A percentile compares a stretch with the other conserved stretches of the same genome.
These are phyloP conservation scores for Solea senegalensis DNA, from an alignment of 2,113 vertebrate species.

Conservation along the genomic window DNA sequence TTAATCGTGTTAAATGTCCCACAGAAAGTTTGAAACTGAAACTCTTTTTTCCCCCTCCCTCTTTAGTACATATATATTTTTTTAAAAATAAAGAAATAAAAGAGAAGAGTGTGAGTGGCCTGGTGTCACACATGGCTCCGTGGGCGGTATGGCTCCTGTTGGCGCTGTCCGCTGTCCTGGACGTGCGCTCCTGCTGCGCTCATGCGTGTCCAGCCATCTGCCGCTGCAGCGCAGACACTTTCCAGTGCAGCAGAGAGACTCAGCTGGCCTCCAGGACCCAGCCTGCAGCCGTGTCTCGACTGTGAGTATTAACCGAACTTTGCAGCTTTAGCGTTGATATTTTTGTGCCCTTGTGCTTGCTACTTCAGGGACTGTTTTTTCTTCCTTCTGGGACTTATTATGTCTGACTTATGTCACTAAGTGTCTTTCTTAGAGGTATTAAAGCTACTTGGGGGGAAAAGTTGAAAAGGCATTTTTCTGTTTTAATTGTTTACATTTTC, in stretches of 20 bases:
- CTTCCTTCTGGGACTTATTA: neutral
- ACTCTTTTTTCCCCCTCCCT: neutral
- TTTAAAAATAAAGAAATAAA: too few species aligned
- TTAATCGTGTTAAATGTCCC: neutral
- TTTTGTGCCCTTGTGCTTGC: neutral
- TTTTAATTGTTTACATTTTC: neutral
- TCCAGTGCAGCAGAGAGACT: conserved; percentile 75
- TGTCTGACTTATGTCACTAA: neutral
- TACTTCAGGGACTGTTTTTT: neutral
- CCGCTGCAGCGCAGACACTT: conserved; percentile 63
- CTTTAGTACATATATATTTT: too few species aligned
- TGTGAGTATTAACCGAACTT: conserved; percentile 69
- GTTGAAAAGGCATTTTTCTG: neutral
- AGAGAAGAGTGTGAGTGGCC: conserved; percentile 2
- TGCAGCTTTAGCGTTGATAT: neutral
- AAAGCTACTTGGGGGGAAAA: neutral
- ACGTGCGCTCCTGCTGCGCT: conserved; percentile 45
- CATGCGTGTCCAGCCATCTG: conserved; percentile 77
- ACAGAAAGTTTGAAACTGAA: neutral
- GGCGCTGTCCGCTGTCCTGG: conserved; percentile 57
- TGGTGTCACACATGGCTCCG: conserved; percentile 60
- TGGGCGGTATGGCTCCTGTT: conserved; percentile 57
- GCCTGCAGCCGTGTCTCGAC: conserved; percentile 8
- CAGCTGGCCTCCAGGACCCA: conserved; percentile 58
- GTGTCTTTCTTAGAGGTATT: neutral